Evolutionary conservation across 2,888 invertebrate species (phyloP).

Genomic region (Drosophila nr. perissopoda): DNA sequence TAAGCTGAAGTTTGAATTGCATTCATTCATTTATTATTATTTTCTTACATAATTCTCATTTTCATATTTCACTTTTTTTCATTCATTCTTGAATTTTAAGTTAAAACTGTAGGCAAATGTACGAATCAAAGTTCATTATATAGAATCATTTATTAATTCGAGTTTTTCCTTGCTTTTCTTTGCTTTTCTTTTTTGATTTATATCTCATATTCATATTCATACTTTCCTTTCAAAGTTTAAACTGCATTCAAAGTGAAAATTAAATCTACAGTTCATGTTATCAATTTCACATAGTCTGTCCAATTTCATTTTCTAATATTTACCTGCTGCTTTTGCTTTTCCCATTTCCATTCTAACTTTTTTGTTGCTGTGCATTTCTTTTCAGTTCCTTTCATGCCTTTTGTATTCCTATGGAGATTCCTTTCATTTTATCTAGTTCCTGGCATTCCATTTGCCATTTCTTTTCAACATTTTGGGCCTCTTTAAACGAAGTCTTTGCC

Average conservation of each 20-base stretch:
- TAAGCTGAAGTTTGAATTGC: neutral
- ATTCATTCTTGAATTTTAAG: neutral
- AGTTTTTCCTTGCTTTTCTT: neutral
- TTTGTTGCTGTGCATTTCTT: neutral
- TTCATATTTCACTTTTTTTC: neutral
- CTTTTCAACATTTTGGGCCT: neutral
- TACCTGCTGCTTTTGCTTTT: neutral
- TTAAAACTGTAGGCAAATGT: neutral
- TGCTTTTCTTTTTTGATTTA: neutral
- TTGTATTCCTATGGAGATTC: neutral
- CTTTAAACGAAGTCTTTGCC: neutral
- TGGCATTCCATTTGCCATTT: slow-evolving; percentile 5
- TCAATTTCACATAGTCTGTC: neutral
- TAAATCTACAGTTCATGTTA: neutral
- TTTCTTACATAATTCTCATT: neutral
- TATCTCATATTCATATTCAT: neutral
- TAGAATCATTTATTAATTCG: neutral
- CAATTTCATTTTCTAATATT: neutral
- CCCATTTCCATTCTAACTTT: neutral
- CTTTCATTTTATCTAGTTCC: neutral
- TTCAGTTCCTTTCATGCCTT: neutral
- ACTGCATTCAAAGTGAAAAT: neutral
- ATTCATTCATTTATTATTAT: neutral
- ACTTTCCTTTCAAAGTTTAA: neutral
- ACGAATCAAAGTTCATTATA: neutral